These are phyloP conservation scores for Megathymus violae DNA, from an alignment of 1,140 invertebrate species.

Conservation along the genomic window DNA sequence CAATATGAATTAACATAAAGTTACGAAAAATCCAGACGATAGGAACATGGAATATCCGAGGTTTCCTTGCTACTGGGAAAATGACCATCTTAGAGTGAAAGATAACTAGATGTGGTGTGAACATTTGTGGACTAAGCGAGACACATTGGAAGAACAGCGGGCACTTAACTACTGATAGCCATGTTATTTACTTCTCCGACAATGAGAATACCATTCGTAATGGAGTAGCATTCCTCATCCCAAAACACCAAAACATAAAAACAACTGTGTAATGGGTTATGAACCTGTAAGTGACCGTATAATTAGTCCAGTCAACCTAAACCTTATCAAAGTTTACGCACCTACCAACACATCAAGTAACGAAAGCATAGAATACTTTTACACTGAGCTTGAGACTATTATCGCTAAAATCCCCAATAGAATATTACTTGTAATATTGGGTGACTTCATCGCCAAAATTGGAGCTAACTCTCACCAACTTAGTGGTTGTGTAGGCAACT, in stretches of 20 bases:
- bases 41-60: slow-evolving; percentile 29
- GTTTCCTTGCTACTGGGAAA: slow-evolving; percentile 13
- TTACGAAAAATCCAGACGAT: slow-evolving; percentile 16
- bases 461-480: slow-evolving; percentile 14
- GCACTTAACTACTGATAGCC: slow-evolving; percentile 20
- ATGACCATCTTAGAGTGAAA: slow-evolving; percentile 10
- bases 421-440: slow-evolving; percentile 36
- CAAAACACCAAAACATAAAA: slow-evolving; percentile 14
- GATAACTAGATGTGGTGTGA: slow-evolving; percentile 22
- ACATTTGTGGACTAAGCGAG: slow-evolving; percentile 30
- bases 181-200: slow-evolving; percentile 28
- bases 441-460: slow-evolving; percentile 43
- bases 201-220: slow-evolving; percentile 12
- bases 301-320: slow-evolving; percentile 13
- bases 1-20: slow-evolving; percentile 1
- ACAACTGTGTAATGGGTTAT: slow-evolving; percentile 38
- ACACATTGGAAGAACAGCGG: slow-evolving; percentile 27
- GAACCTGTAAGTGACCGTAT: slow-evolving; percentile 40
- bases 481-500: slow-evolving; percentile 5
- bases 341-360: slow-evolving; percentile 25
- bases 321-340: slow-evolving; percentile 13
- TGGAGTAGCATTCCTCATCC: slow-evolving; percentile 37
- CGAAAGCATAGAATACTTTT: slow-evolving; percentile 27
- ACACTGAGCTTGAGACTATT: slow-evolving; percentile 26
- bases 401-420: slow-evolving; percentile 32